Conservation (phyloP, 2,113 vertebrate genomes). For the Zosterops borbonicus region DNA sequence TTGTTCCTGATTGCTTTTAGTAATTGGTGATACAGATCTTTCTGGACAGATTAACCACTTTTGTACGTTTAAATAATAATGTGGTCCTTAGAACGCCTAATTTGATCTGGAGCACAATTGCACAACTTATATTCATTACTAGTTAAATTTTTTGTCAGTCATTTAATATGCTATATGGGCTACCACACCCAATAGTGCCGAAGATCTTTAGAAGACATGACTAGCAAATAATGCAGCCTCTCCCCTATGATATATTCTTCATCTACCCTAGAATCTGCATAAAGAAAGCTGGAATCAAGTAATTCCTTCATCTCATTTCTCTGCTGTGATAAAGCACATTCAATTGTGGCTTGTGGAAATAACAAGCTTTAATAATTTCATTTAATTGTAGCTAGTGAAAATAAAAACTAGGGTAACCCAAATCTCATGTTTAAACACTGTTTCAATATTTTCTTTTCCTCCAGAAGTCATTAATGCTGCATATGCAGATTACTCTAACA, state of each 20-base stretch:
- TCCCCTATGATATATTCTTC: neutral
- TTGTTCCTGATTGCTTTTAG: neutral
- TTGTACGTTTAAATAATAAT: neutral
- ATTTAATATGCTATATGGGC: neutral
- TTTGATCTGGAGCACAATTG: neutral
- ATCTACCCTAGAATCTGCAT: neutral
- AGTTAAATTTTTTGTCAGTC: neutral
- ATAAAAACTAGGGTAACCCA: neutral
- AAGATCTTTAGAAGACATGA: neutral
- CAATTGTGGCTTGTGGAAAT: neutral
- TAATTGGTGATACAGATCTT: neutral
- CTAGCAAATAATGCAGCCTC: neutral
- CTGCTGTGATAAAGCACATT: neutral
- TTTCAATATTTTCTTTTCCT: neutral
- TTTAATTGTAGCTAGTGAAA: neutral
- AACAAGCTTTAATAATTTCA: neutral
- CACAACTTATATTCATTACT: neutral
- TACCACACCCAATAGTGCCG: neutral
- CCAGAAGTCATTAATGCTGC: neutral
- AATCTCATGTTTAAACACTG: neutral
- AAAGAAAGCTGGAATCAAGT: neutral
- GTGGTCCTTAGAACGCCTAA: neutral
- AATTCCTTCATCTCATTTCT: neutral
- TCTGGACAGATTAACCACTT: neutral
- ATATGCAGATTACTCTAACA: neutral